Percentiles rank a stretch among this genome's conserved stretches.
These are phyloP conservation scores for Seira sanloemensis DNA, from an alignment of 2,888 invertebrate species.

Conservation along the genomic window DNA sequence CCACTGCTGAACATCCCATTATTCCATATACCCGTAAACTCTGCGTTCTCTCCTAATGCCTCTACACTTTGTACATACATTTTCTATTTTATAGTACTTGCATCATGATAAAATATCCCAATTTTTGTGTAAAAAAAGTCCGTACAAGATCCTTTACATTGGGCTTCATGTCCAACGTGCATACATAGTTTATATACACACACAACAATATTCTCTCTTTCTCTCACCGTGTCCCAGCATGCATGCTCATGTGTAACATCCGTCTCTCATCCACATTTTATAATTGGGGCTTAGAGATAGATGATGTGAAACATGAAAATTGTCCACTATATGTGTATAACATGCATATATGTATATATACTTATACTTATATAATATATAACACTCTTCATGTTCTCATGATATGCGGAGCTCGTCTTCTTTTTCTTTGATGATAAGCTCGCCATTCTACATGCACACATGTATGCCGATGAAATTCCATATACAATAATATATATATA, in stretches of 20 bases:
- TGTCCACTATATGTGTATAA: not conserved
- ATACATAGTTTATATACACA: not conserved
- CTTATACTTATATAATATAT: not conserved
- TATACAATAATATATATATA: not conserved
- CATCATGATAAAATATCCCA: not conserved
- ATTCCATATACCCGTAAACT: not conserved
- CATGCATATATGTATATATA: too few species aligned
- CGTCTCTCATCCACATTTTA: not conserved
- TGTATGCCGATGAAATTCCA: too few species aligned
- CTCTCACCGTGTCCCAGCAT: not conserved
- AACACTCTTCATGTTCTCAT: not conserved
- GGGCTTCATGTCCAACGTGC: not conserved
- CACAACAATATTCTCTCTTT: too few species aligned
- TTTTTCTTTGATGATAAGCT: not conserved
- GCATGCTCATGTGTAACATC: not conserved
- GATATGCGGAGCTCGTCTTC: not conserved
- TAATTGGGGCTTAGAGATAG: not conserved
- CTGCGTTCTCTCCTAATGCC: not conserved
- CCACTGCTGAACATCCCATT: constrained; percentile 59
- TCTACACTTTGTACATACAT: not conserved
- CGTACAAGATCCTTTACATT: not conserved
- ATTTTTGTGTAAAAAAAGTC: not conserved
- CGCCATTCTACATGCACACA: not conserved
- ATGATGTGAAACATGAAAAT: not conserved
- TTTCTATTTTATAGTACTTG: not conserved